Evolutionary conservation across 2,113 vertebrate genomes (phyloP), one percentile per base, ranked within the genome.

Genomic region (Alaudala cheleensis): DNA sequence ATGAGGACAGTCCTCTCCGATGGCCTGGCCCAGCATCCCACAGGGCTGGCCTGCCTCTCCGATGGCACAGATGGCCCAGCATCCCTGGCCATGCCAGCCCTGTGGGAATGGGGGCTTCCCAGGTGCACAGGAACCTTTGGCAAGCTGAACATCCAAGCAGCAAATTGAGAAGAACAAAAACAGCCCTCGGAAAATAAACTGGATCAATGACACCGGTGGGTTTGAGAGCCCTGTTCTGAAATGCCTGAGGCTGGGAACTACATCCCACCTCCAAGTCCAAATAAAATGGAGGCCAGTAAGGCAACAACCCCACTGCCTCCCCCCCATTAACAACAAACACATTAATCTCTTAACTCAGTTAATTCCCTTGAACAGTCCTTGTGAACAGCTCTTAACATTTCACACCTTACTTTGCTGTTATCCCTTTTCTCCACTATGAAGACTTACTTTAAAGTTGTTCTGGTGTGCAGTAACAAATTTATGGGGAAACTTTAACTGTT

Each of bases 181-280:
- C 3, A 65, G 16, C 26, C 24, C 50, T 65, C n/a, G 10, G 86
- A 77, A 80, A 69, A 49, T 2, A 65, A 60, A 79, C 0, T 2
- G 29, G 18, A 51, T 28, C 37, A 22, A 3, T 10, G 64, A 2
- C 39, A 15, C 22, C 0, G 1, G n/a, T 22, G 74, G 37, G 25
- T 72, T 37, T n/a, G 45, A 89, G 78, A 86, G 17, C 3, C 16
- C 44, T 33, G 22, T 37, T 83, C 58, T 60, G n/a, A 74, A 70
- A 57, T 8, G 33, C 47, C 77, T 2, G 26, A 78, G 64, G 39
- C 51, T 31, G 56, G 44, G 42, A 89, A 51, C 33, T 47, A 3
- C 61, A 25, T 37, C 45, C 33, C 40, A 7, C n/a, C 49, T 44
- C 57, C 49, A 29, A 51, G 14, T n/a, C 42, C 64, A 64, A 40